Conservation (phyloP, 2,797 vertebrate species). For the Astyanax mexicanus region DNA sequence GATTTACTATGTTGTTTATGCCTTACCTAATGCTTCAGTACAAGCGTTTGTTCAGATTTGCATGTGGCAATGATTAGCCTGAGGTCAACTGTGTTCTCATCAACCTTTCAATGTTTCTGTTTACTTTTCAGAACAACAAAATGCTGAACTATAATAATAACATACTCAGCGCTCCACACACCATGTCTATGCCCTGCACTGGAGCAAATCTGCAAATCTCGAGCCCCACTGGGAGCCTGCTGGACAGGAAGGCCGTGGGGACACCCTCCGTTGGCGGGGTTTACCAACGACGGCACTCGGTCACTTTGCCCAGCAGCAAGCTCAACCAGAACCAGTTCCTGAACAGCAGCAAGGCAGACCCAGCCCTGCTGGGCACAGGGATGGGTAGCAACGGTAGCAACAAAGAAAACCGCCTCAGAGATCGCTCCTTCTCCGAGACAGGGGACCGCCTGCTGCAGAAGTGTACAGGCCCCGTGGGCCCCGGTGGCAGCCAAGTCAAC, state of each 20-base stretch:
- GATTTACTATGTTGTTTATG: not conserved
- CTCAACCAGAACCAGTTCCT: slow-evolving; percentile 96
- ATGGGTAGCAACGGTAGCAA: slow-evolving; percentile 80
- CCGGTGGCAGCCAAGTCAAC: slow-evolving; percentile 86
- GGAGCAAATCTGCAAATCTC: slow-evolving; percentile 81
- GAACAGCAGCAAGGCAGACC: slow-evolving; percentile 88
- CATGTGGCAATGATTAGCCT: not conserved
- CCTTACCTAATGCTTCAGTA: not conserved
- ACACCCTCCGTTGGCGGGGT: slow-evolving; percentile 85
- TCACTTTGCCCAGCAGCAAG: slow-evolving; percentile 87
- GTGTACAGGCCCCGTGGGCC: slow-evolving; percentile 73
- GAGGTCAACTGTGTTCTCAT: slow-evolving; percentile 30
- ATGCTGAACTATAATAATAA: slow-evolving; percentile 90
- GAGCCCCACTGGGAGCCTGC: slow-evolving; percentile 88
- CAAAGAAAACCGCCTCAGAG: slow-evolving; percentile 93
- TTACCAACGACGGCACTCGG: slow-evolving; percentile 94
- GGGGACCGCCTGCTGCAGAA: slow-evolving; percentile 90
- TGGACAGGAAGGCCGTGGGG: slow-evolving; percentile 99
- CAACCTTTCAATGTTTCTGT: slow-evolving; percentile 45
- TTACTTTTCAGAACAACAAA: slow-evolving; percentile 88
- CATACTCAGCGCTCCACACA: slow-evolving; percentile 79
- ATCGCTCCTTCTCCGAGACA: slow-evolving; percentile 95
- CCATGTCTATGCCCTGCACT: slow-evolving; percentile 81
- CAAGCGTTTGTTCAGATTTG: slow-evolving; percentile 13
- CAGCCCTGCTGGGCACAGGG: slow-evolving; percentile 80